phyloP scores from a whole-genome alignment of 2,888 invertebrate genomes.

The Beris morrisii region DNA sequence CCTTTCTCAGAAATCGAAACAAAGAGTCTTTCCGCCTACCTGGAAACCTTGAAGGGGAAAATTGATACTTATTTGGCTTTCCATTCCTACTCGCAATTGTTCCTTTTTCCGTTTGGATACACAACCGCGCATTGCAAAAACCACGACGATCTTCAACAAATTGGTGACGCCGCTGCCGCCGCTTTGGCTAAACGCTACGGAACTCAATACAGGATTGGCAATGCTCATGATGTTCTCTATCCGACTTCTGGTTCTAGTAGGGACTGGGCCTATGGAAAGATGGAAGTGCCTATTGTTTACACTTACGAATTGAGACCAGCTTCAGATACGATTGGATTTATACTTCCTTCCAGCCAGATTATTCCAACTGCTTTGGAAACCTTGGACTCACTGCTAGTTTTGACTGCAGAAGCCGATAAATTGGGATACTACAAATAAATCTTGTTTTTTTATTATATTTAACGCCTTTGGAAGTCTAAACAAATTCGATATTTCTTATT shows the following conservation, averaged over 20 bases:
- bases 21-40: conserved; percentile 59
- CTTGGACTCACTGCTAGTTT: conserved; percentile 58
- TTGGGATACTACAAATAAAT: conserved; percentile 50
- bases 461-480: too few relatives aligned
- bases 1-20: conserved; percentile 75
- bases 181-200: conserved; percentile 52
- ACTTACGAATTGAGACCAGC: conserved; percentile 63
- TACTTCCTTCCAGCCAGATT: conserved; percentile 67
- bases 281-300: conserved; percentile 62
- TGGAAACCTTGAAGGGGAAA: conserved; percentile 57
- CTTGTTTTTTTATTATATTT: background rate
- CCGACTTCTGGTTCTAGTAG: conserved; percentile 62
- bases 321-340: conserved; percentile 59
- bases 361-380: conserved; percentile 67
- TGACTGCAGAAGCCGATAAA: conserved; percentile 57
- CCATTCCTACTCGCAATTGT: conserved; percentile 73
- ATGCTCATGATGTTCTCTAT: conserved; percentile 58
- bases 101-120: conserved; percentile 68
- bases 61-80: conserved; percentile 69
- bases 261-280: conserved; percentile 66
- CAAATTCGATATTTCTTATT: too few relatives aligned
- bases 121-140: conserved; percentile 59
- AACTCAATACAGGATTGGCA: conserved; percentile 56
- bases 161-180: conserved; percentile 45
- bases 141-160: conserved; percentile 54